These are phyloP conservation scores for Andrena camellia DNA, from an alignment of 2,888 invertebrate species.

Conservation along the genomic window DNA sequence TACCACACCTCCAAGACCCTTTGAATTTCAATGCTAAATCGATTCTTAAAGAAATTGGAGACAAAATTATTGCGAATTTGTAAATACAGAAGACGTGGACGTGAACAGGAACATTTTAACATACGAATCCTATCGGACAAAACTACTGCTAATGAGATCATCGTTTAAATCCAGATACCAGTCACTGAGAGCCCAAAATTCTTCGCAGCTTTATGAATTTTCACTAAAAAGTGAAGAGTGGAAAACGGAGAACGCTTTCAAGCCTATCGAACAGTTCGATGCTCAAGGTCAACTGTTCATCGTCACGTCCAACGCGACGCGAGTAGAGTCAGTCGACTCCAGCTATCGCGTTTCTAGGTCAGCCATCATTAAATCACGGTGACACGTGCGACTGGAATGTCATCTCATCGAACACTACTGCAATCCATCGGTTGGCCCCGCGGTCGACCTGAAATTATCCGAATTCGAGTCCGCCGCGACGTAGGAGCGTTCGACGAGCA, in stretches of 20 bases:
- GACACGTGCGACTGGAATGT: slow-evolving; percentile 56
- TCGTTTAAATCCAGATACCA: background rate
- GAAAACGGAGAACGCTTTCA: slow-evolving; percentile 25
- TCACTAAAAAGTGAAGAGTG: background rate
- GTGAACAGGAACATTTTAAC: too few relatives aligned
- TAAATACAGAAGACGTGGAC: too few relatives aligned
- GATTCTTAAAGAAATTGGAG: too few relatives aligned
- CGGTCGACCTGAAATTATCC: background rate
- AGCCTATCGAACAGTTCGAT: slow-evolving; percentile 35
- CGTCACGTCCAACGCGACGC: slow-evolving; percentile 20
- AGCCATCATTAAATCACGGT: slow-evolving; percentile 57
- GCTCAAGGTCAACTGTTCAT: slow-evolving; percentile 49
- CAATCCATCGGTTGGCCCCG: background rate
- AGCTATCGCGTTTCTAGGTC: slow-evolving; percentile 59
- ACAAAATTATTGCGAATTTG: too few relatives aligned
- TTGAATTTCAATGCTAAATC: too few relatives aligned
- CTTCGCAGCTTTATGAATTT: background rate
- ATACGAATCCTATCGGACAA: too few relatives aligned
- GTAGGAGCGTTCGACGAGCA: background rate
- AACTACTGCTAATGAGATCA: too few relatives aligned
- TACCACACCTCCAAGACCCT: background rate
- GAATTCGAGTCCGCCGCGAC: background rate
- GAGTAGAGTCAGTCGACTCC: slow-evolving; percentile 36
- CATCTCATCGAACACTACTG: slow-evolving; percentile 32
- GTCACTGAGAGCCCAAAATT: background rate